Evolutionary conservation across 2,888 invertebrate species (phyloP), one percentile per base, ranked within the genome.

Genomic region (Lasioglossum malachurum): DNA sequence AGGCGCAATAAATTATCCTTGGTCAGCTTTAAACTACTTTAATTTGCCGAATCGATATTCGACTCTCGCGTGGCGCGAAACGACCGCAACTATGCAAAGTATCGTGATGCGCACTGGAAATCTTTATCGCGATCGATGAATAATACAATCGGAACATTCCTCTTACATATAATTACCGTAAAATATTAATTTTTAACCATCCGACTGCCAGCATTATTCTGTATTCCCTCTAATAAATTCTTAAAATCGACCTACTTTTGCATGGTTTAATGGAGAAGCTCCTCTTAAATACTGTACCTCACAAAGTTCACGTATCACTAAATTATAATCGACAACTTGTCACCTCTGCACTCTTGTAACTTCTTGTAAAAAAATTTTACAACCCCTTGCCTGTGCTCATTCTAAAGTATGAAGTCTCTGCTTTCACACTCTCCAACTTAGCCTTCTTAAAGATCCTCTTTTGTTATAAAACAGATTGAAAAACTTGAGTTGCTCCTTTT

Each of bases 1-100:
- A 86, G 82, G 78, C 77, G 84, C 81, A 78, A 76, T 84, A 90
- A 91, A 87, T 91, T 91, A 87, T 86, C 80, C 83, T 74, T 74
- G 82, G 49, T 69, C 74, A 84, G 80, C 86, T 84, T 57, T 75
- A 69, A 88, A 60, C 69, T 87, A 79, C 67, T 82, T 81, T 83
- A 69, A 87, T 89, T 76, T 46, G 23, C 38, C 14, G 41, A 80
- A 81, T 88, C 82, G 80, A 82, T 82, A 73, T 19, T n/a, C 10
- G 27, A 64, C 38, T 71, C 67, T 60, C 35, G n/a, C 23, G 49
- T 27, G 19, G 35, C 67, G 49, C n/a, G 64, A 27, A 53, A 64
- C 41, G n/a, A n/a, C 10, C 71, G 23, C 38, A 69, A 19, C 35
- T 53, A 16, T 53, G 19, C 71, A 41, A 38, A 71, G 38, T 38